Base-by-base conservation (phyloP, 2,888 invertebrate genomes). In the Tenthredo amoena region DNA sequence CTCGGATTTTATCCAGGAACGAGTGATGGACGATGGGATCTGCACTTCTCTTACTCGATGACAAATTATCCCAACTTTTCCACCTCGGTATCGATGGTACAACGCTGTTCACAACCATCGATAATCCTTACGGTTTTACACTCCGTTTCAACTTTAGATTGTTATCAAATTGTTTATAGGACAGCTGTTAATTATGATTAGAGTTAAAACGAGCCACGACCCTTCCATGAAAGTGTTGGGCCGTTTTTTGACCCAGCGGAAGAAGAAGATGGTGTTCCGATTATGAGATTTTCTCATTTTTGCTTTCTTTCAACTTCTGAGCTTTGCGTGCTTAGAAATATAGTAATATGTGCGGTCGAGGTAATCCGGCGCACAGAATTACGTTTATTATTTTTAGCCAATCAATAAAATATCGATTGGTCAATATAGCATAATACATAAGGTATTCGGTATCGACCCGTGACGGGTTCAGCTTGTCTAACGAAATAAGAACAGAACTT, bases 321-420 rank as follows among this genome's bases (percentile, higher is more conserved):
- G 34, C 26, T 43, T 7, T 26, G 43, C 43, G 15, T 47, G 21
- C 43, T 43, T 74, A 21, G n/a, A n/a, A 12, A 6, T 40, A 47
- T n/a, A 43, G n/a, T 21, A 21, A 43, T 26, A 43, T 40, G 4
- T 31, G 68, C 34, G 71, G 37, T 21, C 18, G 76, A 68, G 21
- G 68, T 34, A 68, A 62, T 62, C 1, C 26, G n/a, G 26, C 74
- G 9, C 0, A 31, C 77, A 10, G 77, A 55, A 77, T 77, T 34
- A 31, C n/a, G 87, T 88, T 88, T 87, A 89, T 89, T 89, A 89
- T 89, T 89, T 88, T 87, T 86, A 86, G 87, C 86, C 86, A 88
- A 89, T 90, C 90, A 87, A 90, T 88, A 86, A 84, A 85, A 74
- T 88, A 89, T 89, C 89, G 89, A 89, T 89, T 85, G 15, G 21